phyloP scores from a whole-genome alignment of 2,113 vertebrate genomes.

The Sclerurus mexicanus region DNA sequence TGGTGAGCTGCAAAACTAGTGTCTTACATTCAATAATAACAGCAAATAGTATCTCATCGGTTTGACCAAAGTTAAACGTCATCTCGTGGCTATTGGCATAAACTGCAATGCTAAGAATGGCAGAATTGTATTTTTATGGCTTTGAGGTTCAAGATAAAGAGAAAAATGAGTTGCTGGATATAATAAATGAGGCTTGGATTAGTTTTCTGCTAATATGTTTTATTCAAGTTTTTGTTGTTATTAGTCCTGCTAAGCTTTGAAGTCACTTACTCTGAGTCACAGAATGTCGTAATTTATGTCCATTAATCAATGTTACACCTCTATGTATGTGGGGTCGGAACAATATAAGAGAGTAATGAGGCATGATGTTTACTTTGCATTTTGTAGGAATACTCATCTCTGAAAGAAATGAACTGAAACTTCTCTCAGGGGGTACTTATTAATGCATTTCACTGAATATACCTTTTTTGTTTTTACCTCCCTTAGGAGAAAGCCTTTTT shows the following conservation, averaged over 20 bases:
- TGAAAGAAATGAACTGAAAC: slow-evolving; percentile 63
- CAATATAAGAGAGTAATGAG: slow-evolving; percentile 45
- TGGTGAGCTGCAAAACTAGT: background rate
- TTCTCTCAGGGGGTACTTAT: slow-evolving; percentile 21
- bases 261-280: background rate
- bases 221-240: background rate
- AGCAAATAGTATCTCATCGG: fast-evolving
- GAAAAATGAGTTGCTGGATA: background rate
- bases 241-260: background rate
- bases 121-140: background rate
- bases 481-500: background rate
- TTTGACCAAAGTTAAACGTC: background rate
- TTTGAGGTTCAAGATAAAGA: background rate
- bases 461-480: slow-evolving; percentile 11
- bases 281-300: slow-evolving; percentile 38
- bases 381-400: slow-evolving; percentile 43
- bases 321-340: background rate
- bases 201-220: background rate
- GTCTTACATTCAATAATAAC: background rate
- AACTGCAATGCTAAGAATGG: background rate
- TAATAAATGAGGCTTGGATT: background rate
- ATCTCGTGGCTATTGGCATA: background rate
- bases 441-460: slow-evolving; percentile 42
- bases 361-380: slow-evolving; percentile 57
- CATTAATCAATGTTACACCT: slow-evolving; percentile 57